Conservation (phyloP, 2,888 invertebrate species). For the Nineta flava region DNA sequence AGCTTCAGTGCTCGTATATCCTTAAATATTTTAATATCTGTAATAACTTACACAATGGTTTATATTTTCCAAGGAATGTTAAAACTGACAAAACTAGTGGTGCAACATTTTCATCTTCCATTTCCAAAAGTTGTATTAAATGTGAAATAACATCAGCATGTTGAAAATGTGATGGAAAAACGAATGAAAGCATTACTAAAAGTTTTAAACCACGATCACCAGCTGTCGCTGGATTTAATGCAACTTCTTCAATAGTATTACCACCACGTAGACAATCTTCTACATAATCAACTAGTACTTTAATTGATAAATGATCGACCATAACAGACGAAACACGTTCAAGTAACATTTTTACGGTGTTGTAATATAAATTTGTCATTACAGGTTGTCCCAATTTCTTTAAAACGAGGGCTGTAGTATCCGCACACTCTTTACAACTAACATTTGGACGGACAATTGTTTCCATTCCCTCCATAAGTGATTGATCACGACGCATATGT, state of each 20-base stretch:
- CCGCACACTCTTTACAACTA: constrained; percentile 89
- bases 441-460: constrained; percentile 76
- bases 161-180: constrained; percentile 86
- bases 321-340: constrained; percentile 92
- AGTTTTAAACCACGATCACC: constrained; percentile 82
- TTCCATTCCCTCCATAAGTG: constrained; percentile 65
- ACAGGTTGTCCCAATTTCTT: constrained; percentile 89
- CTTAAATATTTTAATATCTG: too few species aligned
- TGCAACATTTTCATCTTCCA: constrained; percentile 67
- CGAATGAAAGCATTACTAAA: constrained; percentile 75
- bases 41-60: constrained; percentile 50
- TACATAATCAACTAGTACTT: constrained; percentile 42
- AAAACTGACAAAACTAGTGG: constrained; percentile 70
- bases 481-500: constrained; percentile 57
- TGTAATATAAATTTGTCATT: constrained; percentile 90
- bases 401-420: constrained; percentile 68
- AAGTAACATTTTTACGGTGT: constrained; percentile 86
- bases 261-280: constrained; percentile 62
- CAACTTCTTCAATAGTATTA: constrained; percentile 53
- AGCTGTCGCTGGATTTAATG: constrained; percentile 65
- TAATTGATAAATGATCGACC: constrained; percentile 81
- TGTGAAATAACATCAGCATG: constrained; percentile 68
- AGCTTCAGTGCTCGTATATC: too few species aligned
- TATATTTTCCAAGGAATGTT: constrained; percentile 75
- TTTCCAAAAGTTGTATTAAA: constrained; percentile 56